phyloP scores from a whole-genome alignment of 2,888 invertebrate genomes.

The Pristionchus exspectatus region DNA sequence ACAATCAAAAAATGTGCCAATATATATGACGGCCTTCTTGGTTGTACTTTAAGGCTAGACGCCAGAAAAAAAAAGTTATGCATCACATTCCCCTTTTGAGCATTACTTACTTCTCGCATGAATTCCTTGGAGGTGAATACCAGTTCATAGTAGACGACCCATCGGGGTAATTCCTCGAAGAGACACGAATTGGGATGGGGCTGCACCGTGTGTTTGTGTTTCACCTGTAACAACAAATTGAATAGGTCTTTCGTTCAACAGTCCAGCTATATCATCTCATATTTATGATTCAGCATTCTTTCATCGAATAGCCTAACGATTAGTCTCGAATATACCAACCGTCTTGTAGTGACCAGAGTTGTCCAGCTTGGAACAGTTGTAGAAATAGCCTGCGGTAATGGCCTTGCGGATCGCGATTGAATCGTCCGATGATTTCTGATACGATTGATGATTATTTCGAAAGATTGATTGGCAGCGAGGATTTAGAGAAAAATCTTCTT shows the following conservation, averaged over 20 bases:
- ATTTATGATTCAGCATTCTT: too few relatives aligned
- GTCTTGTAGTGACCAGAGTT: constrained; percentile 96
- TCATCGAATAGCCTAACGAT: neutral
- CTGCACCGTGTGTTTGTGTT: constrained; percentile 98
- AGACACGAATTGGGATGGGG: constrained; percentile 97
- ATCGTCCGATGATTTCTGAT: constrained; percentile 84
- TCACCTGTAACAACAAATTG: constrained; percentile 85
- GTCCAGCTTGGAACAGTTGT: constrained; percentile 94
- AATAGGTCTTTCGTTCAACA: too few relatives aligned
- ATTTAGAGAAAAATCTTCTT: neutral
- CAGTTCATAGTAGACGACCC: constrained; percentile 96
- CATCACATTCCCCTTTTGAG: neutral
- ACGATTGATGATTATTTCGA: neutral
- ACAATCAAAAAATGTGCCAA: too few relatives aligned
- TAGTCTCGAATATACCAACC: constrained; percentile 19
- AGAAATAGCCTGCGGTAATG: constrained; percentile 97
- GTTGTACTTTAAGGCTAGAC: too few relatives aligned
- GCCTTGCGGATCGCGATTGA: constrained; percentile 93
- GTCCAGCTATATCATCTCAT: too few relatives aligned
- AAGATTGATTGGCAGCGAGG: neutral
- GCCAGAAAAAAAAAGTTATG: too few relatives aligned
- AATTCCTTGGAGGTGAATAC: constrained; percentile 99
- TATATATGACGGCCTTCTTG: too few relatives aligned
- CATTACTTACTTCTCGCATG: constrained; percentile 89
- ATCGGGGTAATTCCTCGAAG: constrained; percentile 95